These are phyloP conservation scores for Danio jaintianensis DNA, from an alignment of 2,797 vertebrate species.

Conservation along the genomic window DNA sequence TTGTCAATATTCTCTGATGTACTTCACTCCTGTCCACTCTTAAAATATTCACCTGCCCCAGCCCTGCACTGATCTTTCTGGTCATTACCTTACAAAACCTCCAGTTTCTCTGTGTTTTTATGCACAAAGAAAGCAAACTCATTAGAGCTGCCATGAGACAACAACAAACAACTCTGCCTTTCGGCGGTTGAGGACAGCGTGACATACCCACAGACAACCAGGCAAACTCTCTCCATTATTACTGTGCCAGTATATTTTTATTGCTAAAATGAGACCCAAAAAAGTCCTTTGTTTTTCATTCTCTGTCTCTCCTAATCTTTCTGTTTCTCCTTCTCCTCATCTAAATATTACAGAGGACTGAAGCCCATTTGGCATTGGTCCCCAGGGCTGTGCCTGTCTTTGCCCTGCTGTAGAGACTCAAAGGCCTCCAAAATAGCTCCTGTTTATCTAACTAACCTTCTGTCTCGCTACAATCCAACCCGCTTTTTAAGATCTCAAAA, in stretches of 20 bases:
- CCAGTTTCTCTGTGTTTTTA: constrained; percentile 8
- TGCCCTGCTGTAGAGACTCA: constrained; percentile 30
- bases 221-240: constrained; percentile 12
- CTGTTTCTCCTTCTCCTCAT: constrained; percentile 6
- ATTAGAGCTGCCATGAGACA: constrained; percentile 45
- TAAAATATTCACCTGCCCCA: constrained; percentile 8
- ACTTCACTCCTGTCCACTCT: constrained; percentile 3
- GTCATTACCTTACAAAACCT: neutral
- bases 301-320: constrained; percentile 21
- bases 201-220: constrained; percentile 46
- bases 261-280: constrained; percentile 36
- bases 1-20: neutral
- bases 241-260: neutral
- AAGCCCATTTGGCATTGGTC: constrained; percentile 19
- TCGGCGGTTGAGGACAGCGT: constrained; percentile 17
- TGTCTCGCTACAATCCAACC: too few relatives aligned
- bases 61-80: neutral
- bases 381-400: constrained; percentile 50
- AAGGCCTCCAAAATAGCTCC: too few relatives aligned
- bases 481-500: too few relatives aligned
- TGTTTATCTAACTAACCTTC: too few relatives aligned
- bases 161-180: constrained; percentile 46
- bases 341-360: constrained; percentile 15
- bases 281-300: constrained; percentile 41
- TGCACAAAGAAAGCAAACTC: constrained; percentile 44